Evolutionary conservation across 2,888 invertebrate species (phyloP), one percentile per base, ranked within the genome.

Genomic region (Matsumyia berberina): DNA sequence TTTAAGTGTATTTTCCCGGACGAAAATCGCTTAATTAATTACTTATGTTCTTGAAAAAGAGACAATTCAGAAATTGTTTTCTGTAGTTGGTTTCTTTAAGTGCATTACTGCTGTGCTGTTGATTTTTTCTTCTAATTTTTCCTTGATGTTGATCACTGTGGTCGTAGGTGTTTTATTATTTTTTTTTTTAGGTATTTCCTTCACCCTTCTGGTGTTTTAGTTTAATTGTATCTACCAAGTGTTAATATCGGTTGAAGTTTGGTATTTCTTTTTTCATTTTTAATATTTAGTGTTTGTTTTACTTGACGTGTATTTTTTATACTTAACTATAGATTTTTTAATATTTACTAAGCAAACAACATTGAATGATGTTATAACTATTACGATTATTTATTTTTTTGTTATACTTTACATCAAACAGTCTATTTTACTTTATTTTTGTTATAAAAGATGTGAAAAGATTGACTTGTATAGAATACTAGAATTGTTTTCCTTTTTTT

Each of bases 291-390:
- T 80, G 12, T 24, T 24, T 24, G 1, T 64, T 76, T 73, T 83
- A 73, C 78, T 83, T 83, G 83, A 85, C 83, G 83, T 85, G 83
- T 85, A 85, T 85, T 77, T 51, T 83, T 29, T 49, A 57, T 83
- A 73, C 79, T 74, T 79, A 83, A 79, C 39, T 51, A 17, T 83
- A 73, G 37, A 53, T 39, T 57, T 51, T 49, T 46, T 24, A 53
- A 79, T 79, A 74, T 74, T 85, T 62, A 74, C 83, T 79, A 79
- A 69, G 74, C 64, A 74, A 74, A 79, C 74, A 85, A 85, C 79
- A 79, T 74, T 85, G 62, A 85, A 79, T 85, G 79, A 74, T 79
- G 83, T 74, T 74, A 74, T 83, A 78, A 83, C 82, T 82, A 77
- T 67, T 49, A 78, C 31, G 78, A 29, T 57, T 78, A 74, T 49